phyloP scores from a whole-genome alignment of 1,140 invertebrate species.

The Megalonaias nervosa region DNA sequence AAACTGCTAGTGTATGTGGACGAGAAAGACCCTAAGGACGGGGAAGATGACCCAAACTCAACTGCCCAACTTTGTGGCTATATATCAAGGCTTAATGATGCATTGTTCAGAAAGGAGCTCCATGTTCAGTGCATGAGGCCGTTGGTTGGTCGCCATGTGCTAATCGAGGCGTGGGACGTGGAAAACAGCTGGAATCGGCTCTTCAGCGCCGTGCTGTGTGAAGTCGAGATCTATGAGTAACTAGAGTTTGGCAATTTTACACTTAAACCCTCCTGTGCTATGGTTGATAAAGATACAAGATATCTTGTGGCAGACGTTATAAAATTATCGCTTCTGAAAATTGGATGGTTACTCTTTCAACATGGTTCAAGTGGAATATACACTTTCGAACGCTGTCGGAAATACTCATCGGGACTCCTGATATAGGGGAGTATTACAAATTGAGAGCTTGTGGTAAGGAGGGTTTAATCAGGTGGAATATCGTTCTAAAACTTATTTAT shows the following conservation, averaged over 20 bases:
- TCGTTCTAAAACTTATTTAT: no score
- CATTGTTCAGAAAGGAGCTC: conserved; percentile 72
- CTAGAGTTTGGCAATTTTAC: not conserved
- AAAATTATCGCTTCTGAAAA: no score
- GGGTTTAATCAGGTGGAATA: no score
- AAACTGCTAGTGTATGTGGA: conserved; percentile 74
- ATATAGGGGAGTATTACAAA: no score
- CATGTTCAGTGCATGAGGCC: conserved; percentile 73
- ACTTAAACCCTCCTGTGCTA: no score
- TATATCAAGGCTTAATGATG: conserved; percentile 74
- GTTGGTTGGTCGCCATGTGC: conserved; percentile 73
- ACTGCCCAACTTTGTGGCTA: conserved; percentile 72
- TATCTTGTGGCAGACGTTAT: no score
- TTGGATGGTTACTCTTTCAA: no score
- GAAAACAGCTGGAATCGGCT: conserved; percentile 73
- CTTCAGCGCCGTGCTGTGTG: conserved; percentile 75
- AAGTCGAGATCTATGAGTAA: conserved; percentile 66
- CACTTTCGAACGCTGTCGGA: no score
- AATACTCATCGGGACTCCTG: no score
- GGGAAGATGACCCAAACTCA: conserved; percentile 55
- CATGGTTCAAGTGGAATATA: no score
- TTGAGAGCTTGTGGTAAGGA: no score
- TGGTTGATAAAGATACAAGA: no score
- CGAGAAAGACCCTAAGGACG: conserved; percentile 61
- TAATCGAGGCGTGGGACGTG: conserved; percentile 74